Base-by-base conservation (phyloP, 1,140 invertebrate genomes). In the Bilobella aurantiaca region DNA sequence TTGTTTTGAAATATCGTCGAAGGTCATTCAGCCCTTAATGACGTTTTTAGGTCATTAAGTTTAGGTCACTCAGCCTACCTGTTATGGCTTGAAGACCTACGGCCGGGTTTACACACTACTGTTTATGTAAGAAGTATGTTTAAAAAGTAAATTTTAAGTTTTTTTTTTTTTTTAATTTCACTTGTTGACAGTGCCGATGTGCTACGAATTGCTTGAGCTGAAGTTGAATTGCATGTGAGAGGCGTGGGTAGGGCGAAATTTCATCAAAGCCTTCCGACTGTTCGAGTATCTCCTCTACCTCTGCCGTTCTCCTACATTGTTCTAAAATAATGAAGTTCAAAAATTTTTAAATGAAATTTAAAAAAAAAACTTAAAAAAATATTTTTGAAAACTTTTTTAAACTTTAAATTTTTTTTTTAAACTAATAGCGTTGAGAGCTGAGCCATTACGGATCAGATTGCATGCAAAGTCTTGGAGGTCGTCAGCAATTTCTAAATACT, bases 171-270 rank as follows among this genome's bases (percentile, higher is more conserved):
- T n/a, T n/a, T n/a, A n/a, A 42, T 42, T 23, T 23, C 14, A 53
- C 49, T 23, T 53, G 49, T 53, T 53, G 49, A 23, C 49, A 53
- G 49, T 53, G 49, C 25, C 49, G 49, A 53, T 53, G 49, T 5
- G 12, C 23, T 16, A 53, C 49, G 21, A 53, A 53, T 14, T 53
- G 14, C 21, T 53, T 53, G 8, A 53, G 49, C 12, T 53, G 14
- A 12, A 53, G 8, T 8, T 53, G 8, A 12, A 53, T 53, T 23
- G 49, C 49, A 12, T 18, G 14, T 5, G 49, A 53, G 3, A 53
- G 49, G 14, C 49, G 49, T 53, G 49, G 49, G 21, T 16, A 53
- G 5, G 49, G 49, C 3, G 49, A 53, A 16, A 18, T 12, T 23
- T 53, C 49, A 5, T 23, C 3, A 23, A 18, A 53, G 12, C 49